Base-by-base conservation (phyloP, 2,113 vertebrate genomes). In the Bufo bufo region DNA sequence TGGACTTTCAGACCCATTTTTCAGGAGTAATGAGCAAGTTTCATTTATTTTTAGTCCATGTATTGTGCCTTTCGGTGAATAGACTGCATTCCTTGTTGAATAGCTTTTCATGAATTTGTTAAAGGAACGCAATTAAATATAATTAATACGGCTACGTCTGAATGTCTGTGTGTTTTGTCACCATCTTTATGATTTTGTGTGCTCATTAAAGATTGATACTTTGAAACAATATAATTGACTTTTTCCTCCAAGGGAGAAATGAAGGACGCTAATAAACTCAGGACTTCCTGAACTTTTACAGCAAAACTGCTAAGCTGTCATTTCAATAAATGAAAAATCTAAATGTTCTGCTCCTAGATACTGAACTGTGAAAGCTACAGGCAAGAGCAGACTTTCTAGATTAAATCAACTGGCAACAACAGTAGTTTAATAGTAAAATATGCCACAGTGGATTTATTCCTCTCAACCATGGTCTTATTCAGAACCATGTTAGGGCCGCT, bases 191-290 rank as follows among this genome's bases (percentile, higher is more conserved):
- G 65, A 71, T 71, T 84, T 84, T 33, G 47, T 71, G 47, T 23
- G 82, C 63, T 84, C 82, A 84, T 84, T 84, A 84, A 84, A 71
- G 63, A 71, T 69, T 84, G 63, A 69, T 69, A 54, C 63, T 33
- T 66, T 4, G 13, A n/a, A 84, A n/a, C 49, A 54, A 20, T 54
- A 84, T 84, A 84, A 84, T 84, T 84, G 82, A 65, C 63, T 71
- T 71, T 33, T 71, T 71, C 82, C 82, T 84, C 65, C 65, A 71
- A 84, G 82, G 82, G 63, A 84, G 82, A 84, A 50, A 33, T 54
- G 63, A 49, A 54, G 82, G 82, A 84, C 63, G 17, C 65, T 84
- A 84, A 84, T 84, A 84, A 84, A 84, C 82, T 84, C 49, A 33
- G 50, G 61, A 52, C 63, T 66, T 84, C 49, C 82, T 52, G 65